Conservation (phyloP, 2,888 invertebrate genomes). For the Thelaira solivaga region DNA sequence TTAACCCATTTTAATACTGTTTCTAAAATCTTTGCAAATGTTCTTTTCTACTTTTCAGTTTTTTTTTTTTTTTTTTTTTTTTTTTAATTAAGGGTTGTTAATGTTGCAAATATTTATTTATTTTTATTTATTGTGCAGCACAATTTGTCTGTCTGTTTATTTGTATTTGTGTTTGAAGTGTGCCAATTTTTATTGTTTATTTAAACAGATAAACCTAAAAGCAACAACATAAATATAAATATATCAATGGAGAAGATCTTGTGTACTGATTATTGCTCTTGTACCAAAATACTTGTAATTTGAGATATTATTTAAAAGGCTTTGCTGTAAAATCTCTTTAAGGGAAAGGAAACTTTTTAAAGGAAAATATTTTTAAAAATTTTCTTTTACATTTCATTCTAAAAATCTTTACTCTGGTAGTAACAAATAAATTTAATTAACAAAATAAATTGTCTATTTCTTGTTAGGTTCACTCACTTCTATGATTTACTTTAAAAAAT, state of each 20-base stretch:
- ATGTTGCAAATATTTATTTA: constrained; percentile 16
- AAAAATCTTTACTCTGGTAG: no score
- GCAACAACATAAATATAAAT: no score
- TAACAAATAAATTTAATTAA: no score
- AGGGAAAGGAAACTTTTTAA: no score
- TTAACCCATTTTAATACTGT: background rate
- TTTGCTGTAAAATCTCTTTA: background rate
- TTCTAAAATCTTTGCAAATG: background rate
- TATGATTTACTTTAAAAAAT: no score
- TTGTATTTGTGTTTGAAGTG: background rate
- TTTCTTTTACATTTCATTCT: background rate
- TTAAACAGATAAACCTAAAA: constrained; percentile 23
- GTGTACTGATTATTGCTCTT: constrained; percentile 16
- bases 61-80: background rate
- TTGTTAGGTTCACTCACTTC: no score
- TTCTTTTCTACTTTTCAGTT: no score
- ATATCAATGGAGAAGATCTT: constrained; percentile 15
- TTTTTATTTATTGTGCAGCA: constrained; percentile 10
- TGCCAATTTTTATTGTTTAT: constrained; percentile 29
- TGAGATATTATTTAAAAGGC: background rate
- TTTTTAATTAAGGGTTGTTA: constrained; percentile 7
- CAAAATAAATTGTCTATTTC: no score
- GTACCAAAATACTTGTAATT: constrained; percentile 2
- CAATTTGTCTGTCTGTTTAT: background rate
- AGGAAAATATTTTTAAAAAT: no score